Percentiles rank a stretch among this genome's conserved stretches.
Conservation (phyloP, 2,888 invertebrate species). For the Eupithecia tripunctaria region DNA sequence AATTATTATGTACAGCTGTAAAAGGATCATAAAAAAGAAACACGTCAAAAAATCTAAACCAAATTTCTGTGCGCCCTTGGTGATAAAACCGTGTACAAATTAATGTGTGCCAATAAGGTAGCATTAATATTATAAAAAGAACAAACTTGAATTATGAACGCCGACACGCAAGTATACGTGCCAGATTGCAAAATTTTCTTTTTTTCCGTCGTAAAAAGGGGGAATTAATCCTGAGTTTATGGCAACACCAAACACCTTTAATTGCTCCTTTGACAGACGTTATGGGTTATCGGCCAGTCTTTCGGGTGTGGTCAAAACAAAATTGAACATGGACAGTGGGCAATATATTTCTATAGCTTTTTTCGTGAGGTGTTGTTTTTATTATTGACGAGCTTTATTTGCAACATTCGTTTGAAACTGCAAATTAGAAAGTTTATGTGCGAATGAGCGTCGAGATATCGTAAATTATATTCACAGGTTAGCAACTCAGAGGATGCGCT, state of each 20-base stretch:
- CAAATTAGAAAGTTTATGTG: constrained; percentile 83
- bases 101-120: constrained; percentile 60
- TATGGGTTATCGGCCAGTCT: constrained; percentile 67
- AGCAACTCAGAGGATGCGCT: constrained; percentile 60
- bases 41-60: constrained; percentile 51
- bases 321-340: constrained; percentile 72
- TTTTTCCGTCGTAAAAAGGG: constrained; percentile 62
- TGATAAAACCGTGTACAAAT: constrained; percentile 57
- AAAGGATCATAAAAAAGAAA: constrained; percentile 57
- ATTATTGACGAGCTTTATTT: constrained; percentile 72
- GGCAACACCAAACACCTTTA: constrained; percentile 77
- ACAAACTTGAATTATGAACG: constrained; percentile 57
- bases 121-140: constrained; percentile 59
- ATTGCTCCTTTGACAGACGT: constrained; percentile 83
- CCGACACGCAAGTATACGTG: constrained; percentile 61
- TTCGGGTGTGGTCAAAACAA: constrained; percentile 77
- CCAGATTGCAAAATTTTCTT: constrained; percentile 52
- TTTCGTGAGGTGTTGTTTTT: constrained; percentile 77
- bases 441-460: constrained; percentile 70
- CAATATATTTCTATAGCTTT: constrained; percentile 76
- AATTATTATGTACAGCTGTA: constrained; percentile 62
- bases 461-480: constrained; percentile 79
- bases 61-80: constrained; percentile 50
- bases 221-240: constrained; percentile 75
- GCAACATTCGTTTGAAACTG: constrained; percentile 65